These are phyloP conservation scores for Gyps fulvus DNA, from an alignment of 2,113 vertebrate genomes.

Conservation along the genomic window DNA sequence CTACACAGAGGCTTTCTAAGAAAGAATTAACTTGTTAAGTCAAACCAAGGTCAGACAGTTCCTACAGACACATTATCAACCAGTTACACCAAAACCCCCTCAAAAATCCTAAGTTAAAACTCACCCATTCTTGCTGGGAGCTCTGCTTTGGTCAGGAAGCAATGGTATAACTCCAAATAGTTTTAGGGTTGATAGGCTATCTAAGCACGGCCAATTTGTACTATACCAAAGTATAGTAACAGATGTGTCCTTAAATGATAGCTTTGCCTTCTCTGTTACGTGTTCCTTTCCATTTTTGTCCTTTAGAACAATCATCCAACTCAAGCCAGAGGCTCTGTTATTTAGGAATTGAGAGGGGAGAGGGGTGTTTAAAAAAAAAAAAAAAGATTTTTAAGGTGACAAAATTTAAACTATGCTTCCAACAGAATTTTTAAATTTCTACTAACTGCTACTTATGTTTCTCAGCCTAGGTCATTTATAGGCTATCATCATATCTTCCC, in stretches of 20 bases:
- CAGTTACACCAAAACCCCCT: neutral
- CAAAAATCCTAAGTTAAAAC: neutral
- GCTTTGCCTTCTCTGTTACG: constrained; percentile 63
- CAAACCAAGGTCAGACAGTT: neutral
- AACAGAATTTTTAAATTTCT: neutral
- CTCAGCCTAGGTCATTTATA: neutral
- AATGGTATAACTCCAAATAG: constrained; percentile 79
- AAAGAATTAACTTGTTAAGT: neutral
- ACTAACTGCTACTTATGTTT: neutral
- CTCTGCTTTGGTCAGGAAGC: constrained; percentile 46
- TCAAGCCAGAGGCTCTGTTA: constrained; percentile 67
- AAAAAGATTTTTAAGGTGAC: neutral
- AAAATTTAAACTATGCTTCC: neutral
- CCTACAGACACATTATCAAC: neutral
- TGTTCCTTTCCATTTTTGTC: constrained; percentile 70
- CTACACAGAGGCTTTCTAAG: neutral
- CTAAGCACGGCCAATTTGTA: constrained; percentile 67
- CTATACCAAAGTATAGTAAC: constrained; percentile 79
- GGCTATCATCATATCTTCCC: neutral
- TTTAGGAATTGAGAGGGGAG: neutral
- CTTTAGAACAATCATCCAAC: constrained; percentile 81
- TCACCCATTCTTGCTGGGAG: constrained; percentile 56
- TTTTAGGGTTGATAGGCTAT: constrained; percentile 73
- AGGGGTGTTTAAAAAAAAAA: neutral
- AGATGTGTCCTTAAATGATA: constrained; percentile 76